Base-by-base conservation (phyloP, 2,888 invertebrate genomes). In the Physocephala rufipes region DNA sequence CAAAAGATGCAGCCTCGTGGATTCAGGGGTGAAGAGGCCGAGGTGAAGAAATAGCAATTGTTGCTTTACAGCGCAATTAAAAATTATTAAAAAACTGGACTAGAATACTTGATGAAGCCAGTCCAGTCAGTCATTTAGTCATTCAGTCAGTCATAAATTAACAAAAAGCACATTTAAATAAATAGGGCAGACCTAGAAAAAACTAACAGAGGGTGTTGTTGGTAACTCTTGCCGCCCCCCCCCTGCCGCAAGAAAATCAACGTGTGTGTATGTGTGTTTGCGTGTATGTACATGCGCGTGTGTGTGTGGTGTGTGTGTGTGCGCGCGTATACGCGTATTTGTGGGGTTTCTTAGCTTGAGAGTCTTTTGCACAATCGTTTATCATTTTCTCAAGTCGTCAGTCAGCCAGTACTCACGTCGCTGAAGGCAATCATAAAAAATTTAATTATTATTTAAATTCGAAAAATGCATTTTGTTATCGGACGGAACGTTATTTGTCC, bases 31-130 rank as follows among this genome's bases (percentile, higher is more conserved):
- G 9, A 4, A 36, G 36, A 36, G 36, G 4, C 36, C 36, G 36
- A 36, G 36, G 9, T 4, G 9, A 9, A 36, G 36, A 36, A 9
- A 36, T 9, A 36, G 9, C 36, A 36, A 36, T 9, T 36, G 36
- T 36, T 36, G 36, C 36, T 36, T 9, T 36, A 36, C 36, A 36
- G 9, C 36, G 9, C 36, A 36, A 36, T 36, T 36, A 36, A 7
- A 36, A 36, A 26, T 55, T 26, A 55, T 55, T 55, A 26, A 36
- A 15, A 45, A 62, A 43, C 62, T 62, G 24, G 62, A 62, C 62
- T 62, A 62, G 62, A 62, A 62, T 62, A 62, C 36, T 36, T 36
- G 36, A 36, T 45, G 21, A 62, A 62, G 36, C n/a, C n/a, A n/a
- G n/a, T n/a, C n/a, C n/a, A n/a, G n/a, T n/a, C n/a, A n/a, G n/a